Conservation (phyloP, 2,888 invertebrate species). For the Icerya purchasi region DNA sequence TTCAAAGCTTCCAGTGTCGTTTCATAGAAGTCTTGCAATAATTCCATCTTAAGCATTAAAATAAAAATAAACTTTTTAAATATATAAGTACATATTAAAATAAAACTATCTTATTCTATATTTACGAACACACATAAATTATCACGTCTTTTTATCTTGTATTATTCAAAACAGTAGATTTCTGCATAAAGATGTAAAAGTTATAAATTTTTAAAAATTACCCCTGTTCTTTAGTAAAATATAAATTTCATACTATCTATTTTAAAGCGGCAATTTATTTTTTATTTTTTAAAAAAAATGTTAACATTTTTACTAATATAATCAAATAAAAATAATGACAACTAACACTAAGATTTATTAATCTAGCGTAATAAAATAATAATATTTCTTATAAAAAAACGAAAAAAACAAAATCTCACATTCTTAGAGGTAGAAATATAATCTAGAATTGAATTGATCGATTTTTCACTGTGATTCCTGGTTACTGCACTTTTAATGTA, state of each 20-base stretch:
- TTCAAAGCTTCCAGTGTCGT: conserved; percentile 82
- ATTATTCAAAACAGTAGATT: too few relatives aligned
- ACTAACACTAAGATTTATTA: background rate
- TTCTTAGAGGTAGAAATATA: conserved; percentile 98
- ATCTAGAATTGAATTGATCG: conserved; percentile 96
- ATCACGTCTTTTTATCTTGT: too few relatives aligned
- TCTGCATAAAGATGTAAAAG: too few relatives aligned
- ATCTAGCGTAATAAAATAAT: background rate
- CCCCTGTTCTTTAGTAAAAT: too few relatives aligned
- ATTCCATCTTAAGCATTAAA: conserved; percentile 53
- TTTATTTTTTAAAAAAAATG: too few relatives aligned
- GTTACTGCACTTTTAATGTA: conserved; percentile 99
- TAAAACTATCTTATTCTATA: conserved; percentile 94
- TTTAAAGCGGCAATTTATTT: too few relatives aligned
- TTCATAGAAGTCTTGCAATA: conserved; percentile 95
- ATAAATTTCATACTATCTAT: too few relatives aligned
- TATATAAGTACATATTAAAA: conserved; percentile 17
- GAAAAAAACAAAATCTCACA: too few relatives aligned
- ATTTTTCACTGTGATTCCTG: conserved; percentile 96
- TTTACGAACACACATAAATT: conserved; percentile 48
- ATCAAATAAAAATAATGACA: background rate
- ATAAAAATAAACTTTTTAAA: background rate
- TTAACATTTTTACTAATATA: too few relatives aligned
- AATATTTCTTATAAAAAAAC: background rate
- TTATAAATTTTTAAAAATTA: too few relatives aligned